Conservation (phyloP, 2,797 vertebrate species). For the Anolis apletophallus region DNA sequence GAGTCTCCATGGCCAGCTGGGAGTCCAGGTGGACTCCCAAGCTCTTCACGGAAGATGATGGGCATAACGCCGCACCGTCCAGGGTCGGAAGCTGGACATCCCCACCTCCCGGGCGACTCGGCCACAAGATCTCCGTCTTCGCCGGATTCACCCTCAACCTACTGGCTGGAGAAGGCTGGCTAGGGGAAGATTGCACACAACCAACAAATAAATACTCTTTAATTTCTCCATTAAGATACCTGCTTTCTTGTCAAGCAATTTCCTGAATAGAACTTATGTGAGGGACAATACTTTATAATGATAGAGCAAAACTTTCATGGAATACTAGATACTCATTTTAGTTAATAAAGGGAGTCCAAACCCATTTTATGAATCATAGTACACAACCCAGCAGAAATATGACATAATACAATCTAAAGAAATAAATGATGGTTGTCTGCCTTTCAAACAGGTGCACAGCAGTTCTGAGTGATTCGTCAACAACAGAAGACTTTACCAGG, state of each 20-base stretch:
- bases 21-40: too few relatives aligned
- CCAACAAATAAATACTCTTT: not conserved
- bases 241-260: conserved; percentile 10
- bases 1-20: too few relatives aligned
- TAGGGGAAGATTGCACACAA: not conserved
- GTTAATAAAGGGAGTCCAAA: not conserved
- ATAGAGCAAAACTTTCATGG: not conserved
- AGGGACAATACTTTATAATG: not conserved
- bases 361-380: not conserved
- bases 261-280: not conserved
- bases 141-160: too few relatives aligned
- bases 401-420: not conserved
- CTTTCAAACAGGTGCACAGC: not conserved
- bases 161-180: not conserved
- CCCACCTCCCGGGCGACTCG: too few relatives aligned
- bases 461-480: not conserved
- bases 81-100: too few relatives aligned
- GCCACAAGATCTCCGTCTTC: too few relatives aligned
- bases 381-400: not conserved
- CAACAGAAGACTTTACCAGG: not conserved
- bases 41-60: too few relatives aligned
- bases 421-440: not conserved
- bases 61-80: too few relatives aligned
- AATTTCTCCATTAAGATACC: not conserved
- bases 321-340: not conserved